Evolutionary conservation across 2,888 invertebrate genomes (phyloP), one percentile per base, ranked within the genome.

Genomic region (Hydroisotoma schaefferi): DNA sequence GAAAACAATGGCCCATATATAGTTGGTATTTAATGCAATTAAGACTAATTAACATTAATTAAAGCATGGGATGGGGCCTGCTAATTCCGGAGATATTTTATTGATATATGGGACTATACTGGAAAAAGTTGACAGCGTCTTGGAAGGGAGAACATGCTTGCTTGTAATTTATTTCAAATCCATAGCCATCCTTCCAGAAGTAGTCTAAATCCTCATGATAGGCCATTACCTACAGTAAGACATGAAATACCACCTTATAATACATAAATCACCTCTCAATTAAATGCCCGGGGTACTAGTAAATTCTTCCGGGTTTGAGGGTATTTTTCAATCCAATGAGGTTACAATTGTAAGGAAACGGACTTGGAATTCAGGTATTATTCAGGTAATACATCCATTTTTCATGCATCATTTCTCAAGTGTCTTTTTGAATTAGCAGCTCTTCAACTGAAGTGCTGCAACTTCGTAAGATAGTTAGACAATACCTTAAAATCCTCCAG

Each of bases 141-240:
- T 81, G 81, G 57, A 90, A 80, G 20, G 86, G 81, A 61, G 85
- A 80, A 75, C 92, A 92, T 1, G 90, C 88, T 77, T 87, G 87
- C 67, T 83, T 79, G 74, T 85, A 84, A 2, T 87, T 87, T 55
- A 92, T 76, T 64, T 84, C 80, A 74, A 84, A 81, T 12, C 88
- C 90, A 74, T 90, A 90, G 5, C 91, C 90, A 76, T 90, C 88
- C 64, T 84, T 78, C 87, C 88, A 90, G 76, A 87, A 92, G 74
- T 87, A 85, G 75, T 86, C 84, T 55, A 92, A 76, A 75, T 92
- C 91, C 73, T 86, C 83, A 28, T 81, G 82, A 75, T 87, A 92
- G 76, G 90, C 90, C 58, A 90, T 72, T 20, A 81, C 82, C 53
- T 53, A 23, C 6, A 25, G 25, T 47, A 23, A n/a, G 15, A 33